phyloP scores from a whole-genome alignment of 2,888 invertebrate genomes.

The Acrocyrtus sp. region DNA sequence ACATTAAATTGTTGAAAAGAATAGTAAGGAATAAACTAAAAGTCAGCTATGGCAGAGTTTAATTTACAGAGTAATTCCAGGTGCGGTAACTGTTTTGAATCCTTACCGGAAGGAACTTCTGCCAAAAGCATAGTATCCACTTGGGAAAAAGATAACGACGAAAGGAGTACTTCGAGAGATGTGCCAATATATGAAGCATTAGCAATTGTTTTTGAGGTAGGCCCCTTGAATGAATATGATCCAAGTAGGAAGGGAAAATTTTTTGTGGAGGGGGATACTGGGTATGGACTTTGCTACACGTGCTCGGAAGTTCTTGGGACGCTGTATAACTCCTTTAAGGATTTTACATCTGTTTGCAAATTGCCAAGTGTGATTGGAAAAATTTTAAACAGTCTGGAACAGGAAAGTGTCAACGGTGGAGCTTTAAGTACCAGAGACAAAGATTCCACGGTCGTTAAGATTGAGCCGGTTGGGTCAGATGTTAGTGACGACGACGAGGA shows the following conservation, averaged over 20 bases:
- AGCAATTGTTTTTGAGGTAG: conserved; percentile 14
- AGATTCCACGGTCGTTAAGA: conserved; percentile 12
- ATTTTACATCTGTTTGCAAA: conserved; percentile 7
- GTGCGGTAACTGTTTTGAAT: conserved; percentile 21
- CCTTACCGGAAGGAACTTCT: not conserved
- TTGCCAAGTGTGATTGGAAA: conserved; percentile 14
- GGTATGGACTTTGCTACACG: conserved; percentile 1
- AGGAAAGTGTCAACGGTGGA: not conserved
- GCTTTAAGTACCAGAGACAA: not conserved
- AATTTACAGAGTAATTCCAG: too few species aligned
- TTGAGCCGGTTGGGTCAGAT: conserved; percentile 2
- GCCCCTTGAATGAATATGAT: conserved; percentile 6
- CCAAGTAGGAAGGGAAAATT: not conserved
- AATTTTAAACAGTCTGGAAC: conserved; percentile 8
- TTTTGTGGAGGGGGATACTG: not conserved
- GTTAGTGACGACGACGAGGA: not conserved
- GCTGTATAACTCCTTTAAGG: conserved; percentile 13
- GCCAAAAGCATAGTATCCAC: conserved; percentile 3
- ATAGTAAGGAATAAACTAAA: too few species aligned
- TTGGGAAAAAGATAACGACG: not conserved
- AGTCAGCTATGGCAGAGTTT: too few species aligned
- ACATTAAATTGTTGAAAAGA: too few species aligned
- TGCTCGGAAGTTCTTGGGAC: conserved; percentile 28
- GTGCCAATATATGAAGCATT: conserved; percentile 29
- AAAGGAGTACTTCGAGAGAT: not conserved